Evolutionary conservation across 2,797 vertebrate genomes (phyloP).

Genomic region (Chaetodon trifasciatus): DNA sequence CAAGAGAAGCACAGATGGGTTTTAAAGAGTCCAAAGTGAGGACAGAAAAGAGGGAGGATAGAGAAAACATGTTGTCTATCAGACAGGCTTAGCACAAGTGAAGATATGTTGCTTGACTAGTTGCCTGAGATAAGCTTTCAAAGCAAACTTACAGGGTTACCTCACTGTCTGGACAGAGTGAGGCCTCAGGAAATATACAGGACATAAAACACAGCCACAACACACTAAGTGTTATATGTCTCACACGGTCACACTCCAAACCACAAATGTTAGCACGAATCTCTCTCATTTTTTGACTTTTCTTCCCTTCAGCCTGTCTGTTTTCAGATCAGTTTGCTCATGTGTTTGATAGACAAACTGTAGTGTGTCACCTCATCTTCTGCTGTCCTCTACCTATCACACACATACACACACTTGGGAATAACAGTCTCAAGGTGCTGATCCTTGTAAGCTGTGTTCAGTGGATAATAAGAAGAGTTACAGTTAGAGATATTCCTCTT

Average conservation of each 20-base stretch:
- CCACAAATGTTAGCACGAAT: neutral
- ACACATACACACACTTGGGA: neutral
- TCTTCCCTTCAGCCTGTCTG: neutral
- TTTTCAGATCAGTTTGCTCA: neutral
- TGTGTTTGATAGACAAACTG: conserved; percentile 18
- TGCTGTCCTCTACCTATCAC: conserved; percentile 13
- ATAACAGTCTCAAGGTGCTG: neutral
- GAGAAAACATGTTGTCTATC: conserved; percentile 30
- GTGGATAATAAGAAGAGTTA: neutral
- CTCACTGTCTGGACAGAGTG: conserved; percentile 51
- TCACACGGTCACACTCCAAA: neutral
- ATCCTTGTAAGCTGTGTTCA: conserved; percentile 6
- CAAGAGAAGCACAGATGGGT: fast-evolving
- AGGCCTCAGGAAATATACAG: conserved; percentile 30
- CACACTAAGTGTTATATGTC: neutral
- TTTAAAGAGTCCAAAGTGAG: conserved; percentile 3
- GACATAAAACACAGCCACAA: neutral
- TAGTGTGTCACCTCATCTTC: neutral
- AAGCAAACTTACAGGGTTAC: conserved; percentile 39
- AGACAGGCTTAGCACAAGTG: conserved; percentile 15
- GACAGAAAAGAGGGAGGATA: conserved; percentile 20
- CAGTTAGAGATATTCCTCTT: neutral
- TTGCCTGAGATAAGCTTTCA: conserved; percentile 58
- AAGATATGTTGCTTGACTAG: conserved; percentile 72
- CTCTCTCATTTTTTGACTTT: neutral